Base-by-base conservation (phyloP, 1,140 invertebrate genomes). In the Ceratosolen solmsi region DNA sequence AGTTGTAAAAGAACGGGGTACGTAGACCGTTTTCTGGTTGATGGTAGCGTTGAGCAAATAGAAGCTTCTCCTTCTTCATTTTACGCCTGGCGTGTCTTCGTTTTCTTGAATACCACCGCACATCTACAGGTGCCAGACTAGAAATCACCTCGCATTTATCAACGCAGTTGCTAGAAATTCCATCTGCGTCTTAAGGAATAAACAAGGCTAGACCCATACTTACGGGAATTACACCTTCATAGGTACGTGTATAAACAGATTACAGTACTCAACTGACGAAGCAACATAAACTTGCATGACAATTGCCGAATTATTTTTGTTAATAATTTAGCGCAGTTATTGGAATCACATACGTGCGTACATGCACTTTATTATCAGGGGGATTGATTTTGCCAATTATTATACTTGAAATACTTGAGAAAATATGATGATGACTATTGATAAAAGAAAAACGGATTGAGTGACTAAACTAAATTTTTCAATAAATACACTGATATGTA, bases 71-170 rank as follows among this genome's bases (percentile, higher is more conserved):
- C 54, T 78, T 77, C 76, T 74, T 80, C 70, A 74, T 81, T 78
- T 77, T 72, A 49, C 51, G 73, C 73, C 65, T 80, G 36, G 58
- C 11, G 36, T 33, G 25, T 84, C 74, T 84, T 82, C 56, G 49
- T 75, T 81, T 70, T 27, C 49, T 33, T 30, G 8, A n/a, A 72
- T 30, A 54, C 22, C 33, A 46, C 41, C 7, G 4, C 49, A 33
- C 20, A 17, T 13, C 0, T 68, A 41, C 13, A 56, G n/a, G 38
- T 22, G 33, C 30, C 11, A 25, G 30, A 27, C 65, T 54, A 46
- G 49, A 71, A 80, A 71, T 83, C 75, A 74, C 36, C 33, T 5
- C 25, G 41, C 54, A 68, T 74, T 74, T 68, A 75, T 80, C 71
- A 68, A 30, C 30, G 46, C 63, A 46, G 25, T 49, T 2, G 2